A percentile compares a stretch with the other conserved stretches of the same genome.
phyloP scores from a whole-genome alignment of 2,888 invertebrate genomes.

The Drosophila cracens region DNA sequence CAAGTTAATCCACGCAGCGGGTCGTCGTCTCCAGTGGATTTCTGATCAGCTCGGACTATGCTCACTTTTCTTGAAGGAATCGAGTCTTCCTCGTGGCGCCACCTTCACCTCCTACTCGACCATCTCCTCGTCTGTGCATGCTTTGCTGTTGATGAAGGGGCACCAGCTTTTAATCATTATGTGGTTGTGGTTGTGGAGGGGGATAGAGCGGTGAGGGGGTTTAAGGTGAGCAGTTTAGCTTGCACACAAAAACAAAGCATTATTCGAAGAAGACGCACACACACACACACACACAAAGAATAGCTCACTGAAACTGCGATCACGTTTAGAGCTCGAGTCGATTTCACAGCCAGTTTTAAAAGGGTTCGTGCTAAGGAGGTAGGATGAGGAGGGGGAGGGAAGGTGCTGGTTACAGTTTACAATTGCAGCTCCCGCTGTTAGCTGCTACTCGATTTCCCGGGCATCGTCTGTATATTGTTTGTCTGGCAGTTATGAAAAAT shows the following conservation, averaged over 20 bases:
- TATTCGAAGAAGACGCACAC: conserved; percentile 22
- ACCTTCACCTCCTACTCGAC: too few relatives aligned
- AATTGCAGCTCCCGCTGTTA: conserved; percentile 61
- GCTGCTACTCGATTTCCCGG: conserved; percentile 68
- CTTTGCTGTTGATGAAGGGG: too few relatives aligned
- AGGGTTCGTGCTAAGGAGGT: neutral
- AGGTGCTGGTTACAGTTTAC: conserved; percentile 1
- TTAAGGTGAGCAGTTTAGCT: conserved; percentile 16
- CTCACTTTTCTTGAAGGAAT: too few relatives aligned
- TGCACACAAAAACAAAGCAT: conserved; percentile 47
- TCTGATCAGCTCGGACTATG: too few relatives aligned
- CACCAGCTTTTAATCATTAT: too few relatives aligned
- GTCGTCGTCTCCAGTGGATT: too few relatives aligned
- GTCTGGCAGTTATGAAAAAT: conserved; percentile 70
- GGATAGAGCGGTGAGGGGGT: neutral
- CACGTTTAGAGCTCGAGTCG: conserved; percentile 37
- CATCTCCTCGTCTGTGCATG: too few relatives aligned
- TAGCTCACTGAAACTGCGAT: conserved; percentile 40
- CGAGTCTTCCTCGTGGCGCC: too few relatives aligned
- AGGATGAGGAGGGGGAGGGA: neutral
- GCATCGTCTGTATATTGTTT: conserved; percentile 55
- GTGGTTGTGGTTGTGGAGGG: neutral
- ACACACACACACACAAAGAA: conserved; percentile 2
- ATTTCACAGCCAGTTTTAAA: conserved; percentile 4
- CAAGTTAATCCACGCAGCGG: too few relatives aligned